Evolutionary conservation across 2,797 vertebrate species (phyloP).

Genomic region (Sebastes nivosus): DNA sequence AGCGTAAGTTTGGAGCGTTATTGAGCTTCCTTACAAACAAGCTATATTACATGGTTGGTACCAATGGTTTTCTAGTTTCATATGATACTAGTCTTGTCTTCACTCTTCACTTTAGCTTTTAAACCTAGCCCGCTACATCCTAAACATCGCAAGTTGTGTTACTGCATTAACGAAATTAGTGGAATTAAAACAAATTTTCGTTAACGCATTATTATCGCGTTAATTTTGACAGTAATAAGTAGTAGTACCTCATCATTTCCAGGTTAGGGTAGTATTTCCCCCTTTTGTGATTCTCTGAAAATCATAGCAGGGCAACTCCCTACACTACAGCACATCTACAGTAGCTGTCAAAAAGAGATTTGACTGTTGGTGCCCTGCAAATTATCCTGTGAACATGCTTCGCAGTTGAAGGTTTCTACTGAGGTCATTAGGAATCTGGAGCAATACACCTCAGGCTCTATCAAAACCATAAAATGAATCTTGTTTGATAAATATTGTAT

Average conservation of each 20-base stretch:
- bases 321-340: neutral
- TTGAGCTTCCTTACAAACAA: no score
- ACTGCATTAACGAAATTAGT: no score
- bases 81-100: no score
- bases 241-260: neutral
- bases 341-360: conserved; percentile 54
- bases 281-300: neutral
- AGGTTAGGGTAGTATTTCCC: neutral
- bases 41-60: no score
- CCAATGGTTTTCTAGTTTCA: no score
- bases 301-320: neutral
- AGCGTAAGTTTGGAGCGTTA: no score
- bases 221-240: no score
- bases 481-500: conserved; percentile 72
- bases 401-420: conserved; percentile 45
- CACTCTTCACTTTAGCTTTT: no score
- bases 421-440: conserved; percentile 63
- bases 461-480: conserved; percentile 61
- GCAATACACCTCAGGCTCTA: conserved; percentile 43
- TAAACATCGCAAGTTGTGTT: no score
- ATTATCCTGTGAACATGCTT: conserved; percentile 37
- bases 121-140: no score
- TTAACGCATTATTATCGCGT: no score
- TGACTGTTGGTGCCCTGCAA: conserved; percentile 52
- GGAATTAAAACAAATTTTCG: no score